These are phyloP conservation scores for Hydrochoerus hydrochaeris DNA, from an alignment of 2,113 vertebrate species.

Conservation along the genomic window DNA sequence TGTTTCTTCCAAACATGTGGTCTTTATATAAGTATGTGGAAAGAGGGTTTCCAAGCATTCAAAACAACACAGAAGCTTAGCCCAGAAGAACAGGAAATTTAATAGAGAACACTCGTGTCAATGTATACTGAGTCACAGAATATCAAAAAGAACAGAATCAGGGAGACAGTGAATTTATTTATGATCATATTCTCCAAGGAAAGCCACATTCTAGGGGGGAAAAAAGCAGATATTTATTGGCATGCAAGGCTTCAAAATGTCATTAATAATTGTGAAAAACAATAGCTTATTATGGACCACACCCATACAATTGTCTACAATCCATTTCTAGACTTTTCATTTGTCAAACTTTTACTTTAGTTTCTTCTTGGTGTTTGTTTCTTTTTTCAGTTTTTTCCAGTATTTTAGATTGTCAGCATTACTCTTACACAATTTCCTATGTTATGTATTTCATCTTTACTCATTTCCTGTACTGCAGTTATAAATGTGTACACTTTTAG, in stretches of 20 bases:
- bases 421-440: background rate
- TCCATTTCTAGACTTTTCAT: background rate
- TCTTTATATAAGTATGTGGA: background rate
- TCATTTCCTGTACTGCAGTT: background rate
- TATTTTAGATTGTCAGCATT: background rate
- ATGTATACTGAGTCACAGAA: background rate
- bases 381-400: background rate
- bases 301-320: no score
- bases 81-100: background rate
- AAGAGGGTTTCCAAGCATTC: background rate
- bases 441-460: background rate
- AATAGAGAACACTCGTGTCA: background rate
- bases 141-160: background rate
- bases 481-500: background rate
- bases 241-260: background rate
- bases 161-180: background rate
- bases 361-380: background rate
- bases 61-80: background rate
- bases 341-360: background rate
- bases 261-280: background rate
- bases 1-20: background rate
- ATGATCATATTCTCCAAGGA: background rate
- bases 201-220: background rate
- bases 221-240: background rate
- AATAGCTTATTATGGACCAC: background rate